A percentile compares a stretch with the other conserved stretches of the same genome.
phyloP scores from a whole-genome alignment of 2,113 vertebrate species.

The Hyperopisus bebe region DNA sequence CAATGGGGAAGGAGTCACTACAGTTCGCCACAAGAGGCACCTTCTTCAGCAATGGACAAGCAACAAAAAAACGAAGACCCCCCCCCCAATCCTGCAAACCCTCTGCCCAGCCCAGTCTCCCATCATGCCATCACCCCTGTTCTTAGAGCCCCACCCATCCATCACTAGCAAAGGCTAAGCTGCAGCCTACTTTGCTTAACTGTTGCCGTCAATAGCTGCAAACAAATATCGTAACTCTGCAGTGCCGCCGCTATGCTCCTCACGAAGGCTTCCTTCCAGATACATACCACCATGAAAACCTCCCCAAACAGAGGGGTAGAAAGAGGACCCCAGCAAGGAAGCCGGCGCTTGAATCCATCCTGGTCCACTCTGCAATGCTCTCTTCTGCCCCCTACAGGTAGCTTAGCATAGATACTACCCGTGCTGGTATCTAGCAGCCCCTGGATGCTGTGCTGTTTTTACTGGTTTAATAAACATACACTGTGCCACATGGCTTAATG shows the following conservation, averaged over 20 bases:
- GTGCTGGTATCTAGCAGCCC: not conserved
- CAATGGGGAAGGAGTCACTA: not conserved
- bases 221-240: not conserved
- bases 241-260: not conserved
- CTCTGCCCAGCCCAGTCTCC: not conserved
- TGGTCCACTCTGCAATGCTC: not conserved
- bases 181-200: not conserved
- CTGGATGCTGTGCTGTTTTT: not conserved
- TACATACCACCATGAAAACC: not conserved
- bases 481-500: not conserved
- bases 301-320: not conserved
- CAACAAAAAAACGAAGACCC: not conserved
- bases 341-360: not conserved
- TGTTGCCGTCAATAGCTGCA: not conserved
- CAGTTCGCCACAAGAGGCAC: not conserved
- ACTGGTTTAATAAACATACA: not conserved
- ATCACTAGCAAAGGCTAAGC: not conserved
- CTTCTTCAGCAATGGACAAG: not conserved
- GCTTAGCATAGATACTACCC: not conserved
- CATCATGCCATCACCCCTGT: not conserved
- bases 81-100: not conserved
- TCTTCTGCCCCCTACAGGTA: not conserved
- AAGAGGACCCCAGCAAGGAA: not conserved
- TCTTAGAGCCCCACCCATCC: not conserved
- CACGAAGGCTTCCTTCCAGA: not conserved